Evolutionary conservation across 2,888 invertebrate genomes (phyloP), one percentile per base, ranked within the genome.

Genomic region (Leptinotarsa rubiginosa): DNA sequence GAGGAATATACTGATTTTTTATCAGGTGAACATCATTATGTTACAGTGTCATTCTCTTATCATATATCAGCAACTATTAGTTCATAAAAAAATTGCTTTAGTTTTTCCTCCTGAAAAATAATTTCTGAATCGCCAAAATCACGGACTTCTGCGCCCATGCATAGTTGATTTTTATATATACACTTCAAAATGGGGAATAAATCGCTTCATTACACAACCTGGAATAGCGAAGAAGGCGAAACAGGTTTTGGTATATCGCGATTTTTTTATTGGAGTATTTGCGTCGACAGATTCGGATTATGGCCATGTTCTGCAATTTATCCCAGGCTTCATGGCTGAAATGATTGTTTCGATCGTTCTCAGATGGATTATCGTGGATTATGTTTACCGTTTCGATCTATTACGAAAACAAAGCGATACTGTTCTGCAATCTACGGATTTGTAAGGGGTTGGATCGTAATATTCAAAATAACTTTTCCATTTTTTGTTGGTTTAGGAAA

Each of bases 251-350:
- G 25, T 3, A 52, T 56, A 66, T 65, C 65, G 47, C 62, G 50
- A 65, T n/a, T 25, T 71, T 56, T 71, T 71, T 56, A 71, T 71
- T 66, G n/a, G 59, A 73, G 65, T 71, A 73, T 62, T 73, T 69
- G 65, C 69, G 54, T 70, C 50, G 68, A 73, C 73, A 49, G 47
- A 74, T 54, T 65, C 56, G 54, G 49, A 74, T 74, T 74, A 65
- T 47, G n/a, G 62, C 62, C 25, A 16, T 62, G 41, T 62, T 31
- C 18, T 31, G 62, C 65, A 73, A 69, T 22, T 54, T 73, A 49
- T 65, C 3, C 54, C 65, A 49, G 13, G 41, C 22, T 47, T 62
- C 41, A 62, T n/a, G 64, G 13, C 50, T 56, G 56, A 47, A 59
- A 47, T 72, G 50, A 72, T 72, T 56, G 25, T 59, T 59, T n/a